Conservation (phyloP, 2,888 invertebrate genomes). For the Acrobasis consociella region DNA sequence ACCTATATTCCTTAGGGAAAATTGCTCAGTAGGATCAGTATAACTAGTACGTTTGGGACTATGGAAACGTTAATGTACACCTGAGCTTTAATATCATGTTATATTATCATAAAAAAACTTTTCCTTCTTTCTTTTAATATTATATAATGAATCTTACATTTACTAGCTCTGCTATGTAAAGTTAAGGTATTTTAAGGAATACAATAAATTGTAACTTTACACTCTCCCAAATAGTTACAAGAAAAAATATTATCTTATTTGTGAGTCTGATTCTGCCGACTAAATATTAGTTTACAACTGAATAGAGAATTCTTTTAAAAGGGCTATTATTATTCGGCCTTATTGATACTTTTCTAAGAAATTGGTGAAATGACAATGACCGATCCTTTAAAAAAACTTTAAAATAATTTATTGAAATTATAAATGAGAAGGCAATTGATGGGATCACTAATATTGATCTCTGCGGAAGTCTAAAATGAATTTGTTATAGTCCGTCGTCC, state of each 20-base stretch:
- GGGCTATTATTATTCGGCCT: not conserved
- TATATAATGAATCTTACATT: too few species aligned
- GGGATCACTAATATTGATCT: not conserved
- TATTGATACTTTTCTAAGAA: not conserved
- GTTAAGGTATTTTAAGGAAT: not conserved
- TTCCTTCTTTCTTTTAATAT: too few species aligned
- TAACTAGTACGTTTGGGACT: too few species aligned
- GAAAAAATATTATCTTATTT: conserved; percentile 6
- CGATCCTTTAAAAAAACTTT: not conserved
- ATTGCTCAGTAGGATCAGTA: too few species aligned
- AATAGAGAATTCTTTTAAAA: not conserved
- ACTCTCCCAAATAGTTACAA: not conserved
- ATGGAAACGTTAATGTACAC: too few species aligned
- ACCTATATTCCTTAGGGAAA: too few species aligned
- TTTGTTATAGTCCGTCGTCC: too few species aligned
- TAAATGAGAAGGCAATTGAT: not conserved
- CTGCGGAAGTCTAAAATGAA: not conserved
- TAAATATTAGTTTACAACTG: conserved; percentile 3
- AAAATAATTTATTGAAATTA: not conserved
- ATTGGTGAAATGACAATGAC: not conserved
- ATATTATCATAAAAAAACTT: too few species aligned
- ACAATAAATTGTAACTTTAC: not conserved
- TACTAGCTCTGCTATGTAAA: too few species aligned
- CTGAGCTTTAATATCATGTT: too few species aligned
- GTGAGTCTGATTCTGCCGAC: not conserved